These are phyloP conservation scores for Campylomormyrus numenius DNA, from an alignment of 2,113 vertebrate genomes.

Conservation along the genomic window DNA sequence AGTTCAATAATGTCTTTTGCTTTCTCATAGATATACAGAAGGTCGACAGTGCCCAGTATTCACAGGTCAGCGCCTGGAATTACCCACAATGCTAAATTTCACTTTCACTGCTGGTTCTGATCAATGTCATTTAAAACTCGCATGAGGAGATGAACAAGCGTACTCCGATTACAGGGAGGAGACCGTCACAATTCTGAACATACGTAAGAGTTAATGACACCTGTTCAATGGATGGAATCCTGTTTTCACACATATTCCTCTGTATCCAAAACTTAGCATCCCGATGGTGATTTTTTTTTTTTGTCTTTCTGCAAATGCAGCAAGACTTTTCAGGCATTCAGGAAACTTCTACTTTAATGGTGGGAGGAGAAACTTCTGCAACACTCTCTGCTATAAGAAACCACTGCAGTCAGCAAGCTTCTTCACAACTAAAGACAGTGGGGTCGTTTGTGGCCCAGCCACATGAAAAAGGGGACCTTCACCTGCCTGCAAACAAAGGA, in stretches of 20 bases:
- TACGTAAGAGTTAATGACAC: background rate
- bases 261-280: background rate
- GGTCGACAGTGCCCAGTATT: background rate
- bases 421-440: background rate
- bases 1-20: background rate
- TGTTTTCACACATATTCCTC: background rate
- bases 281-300: background rate
- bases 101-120: background rate
- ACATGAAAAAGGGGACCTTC: background rate
- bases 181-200: background rate
- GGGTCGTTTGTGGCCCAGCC: background rate
- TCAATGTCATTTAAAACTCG: background rate
- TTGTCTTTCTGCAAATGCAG: background rate
- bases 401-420: background rate
- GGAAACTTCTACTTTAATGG: background rate
- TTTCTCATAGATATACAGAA: background rate
- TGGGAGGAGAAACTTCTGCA: background rate
- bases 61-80: conserved; percentile 6
- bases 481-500: background rate
- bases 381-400: background rate
- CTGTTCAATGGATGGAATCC: background rate
- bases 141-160: background rate
- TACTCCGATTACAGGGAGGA: background rate
- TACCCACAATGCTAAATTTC: background rate
- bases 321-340: background rate